A percentile compares a stretch with the other conserved stretches of the same genome.
Conservation (phyloP, 2,797 vertebrate species). For the Chrysocyon brachyurus region DNA sequence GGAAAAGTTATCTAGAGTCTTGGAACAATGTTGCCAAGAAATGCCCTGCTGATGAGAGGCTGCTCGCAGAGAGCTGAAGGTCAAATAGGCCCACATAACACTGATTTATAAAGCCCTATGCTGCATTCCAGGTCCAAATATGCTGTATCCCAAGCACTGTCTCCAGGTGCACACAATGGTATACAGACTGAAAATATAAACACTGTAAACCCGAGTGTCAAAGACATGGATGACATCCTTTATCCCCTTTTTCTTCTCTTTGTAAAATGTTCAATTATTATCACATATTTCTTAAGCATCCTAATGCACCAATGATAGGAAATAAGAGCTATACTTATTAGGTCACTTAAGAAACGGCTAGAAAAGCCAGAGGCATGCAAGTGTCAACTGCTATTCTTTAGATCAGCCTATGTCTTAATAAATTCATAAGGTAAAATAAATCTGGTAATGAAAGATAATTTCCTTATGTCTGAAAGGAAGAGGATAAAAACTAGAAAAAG, state of each 20-base stretch:
- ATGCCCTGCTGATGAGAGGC: not conserved
- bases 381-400: not conserved
- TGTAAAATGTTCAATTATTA: not conserved
- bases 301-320: not conserved
- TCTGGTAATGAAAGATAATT: conserved; percentile 31
- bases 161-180: not conserved
- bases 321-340: conserved; percentile 10
- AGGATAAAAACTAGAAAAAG: not conserved
- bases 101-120: not conserved
- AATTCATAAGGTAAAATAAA: not conserved
- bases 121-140: not conserved
- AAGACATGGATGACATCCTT: not conserved
- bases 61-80: not conserved
- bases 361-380: not conserved
- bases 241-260: not conserved
- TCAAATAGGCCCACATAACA: not conserved
- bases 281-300: not conserved
- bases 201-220: not conserved
- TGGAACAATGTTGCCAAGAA: not conserved
- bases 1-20: conserved; percentile 25
- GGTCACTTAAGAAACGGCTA: conserved; percentile 10
- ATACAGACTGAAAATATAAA: not conserved
- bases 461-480: conserved; percentile 27
- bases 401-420: not conserved
- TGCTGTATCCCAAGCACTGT: not conserved